phyloP scores from a whole-genome alignment of 2,888 invertebrate species.

The Orchesella flavescens region DNA sequence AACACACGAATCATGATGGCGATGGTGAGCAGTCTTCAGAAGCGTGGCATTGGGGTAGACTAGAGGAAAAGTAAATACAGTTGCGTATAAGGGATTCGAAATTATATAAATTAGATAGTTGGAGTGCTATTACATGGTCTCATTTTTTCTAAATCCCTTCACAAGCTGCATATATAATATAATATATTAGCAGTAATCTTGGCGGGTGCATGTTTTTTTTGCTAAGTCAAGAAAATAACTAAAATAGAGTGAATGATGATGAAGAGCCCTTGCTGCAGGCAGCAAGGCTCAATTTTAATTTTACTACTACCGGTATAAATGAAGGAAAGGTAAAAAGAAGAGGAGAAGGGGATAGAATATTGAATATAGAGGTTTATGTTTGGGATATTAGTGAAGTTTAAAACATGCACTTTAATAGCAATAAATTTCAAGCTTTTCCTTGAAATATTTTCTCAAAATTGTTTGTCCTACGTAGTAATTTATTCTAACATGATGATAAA shows the following conservation, averaged over 20 bases:
- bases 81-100: background rate
- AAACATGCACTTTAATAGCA: too few species aligned
- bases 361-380: too few species aligned
- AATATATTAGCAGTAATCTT: too few species aligned
- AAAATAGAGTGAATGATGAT: background rate
- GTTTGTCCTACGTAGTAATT: slow-evolving; percentile 18
- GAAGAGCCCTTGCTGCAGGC: slow-evolving; percentile 6
- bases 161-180: too few species aligned
- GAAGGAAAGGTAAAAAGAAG: too few species aligned
- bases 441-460: background rate
- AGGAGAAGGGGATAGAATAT: too few species aligned
- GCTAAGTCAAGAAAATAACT: slow-evolving; percentile 2
- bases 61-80: background rate
- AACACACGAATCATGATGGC: background rate
- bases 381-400: too few species aligned
- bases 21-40: slow-evolving; percentile 5
- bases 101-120: slow-evolving; percentile 50
- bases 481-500: slow-evolving; percentile 5
- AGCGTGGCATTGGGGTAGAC: too few species aligned
- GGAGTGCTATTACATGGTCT: background rate
- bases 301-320: too few species aligned
- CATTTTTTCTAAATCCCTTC: too few species aligned
- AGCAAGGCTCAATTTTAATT: background rate
- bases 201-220: background rate
- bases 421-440: too few species aligned